A percentile compares a stretch with the other conserved stretches of the same genome.
phyloP scores from a whole-genome alignment of 2,797 vertebrate genomes.

The Propithecus perrieri region DNA sequence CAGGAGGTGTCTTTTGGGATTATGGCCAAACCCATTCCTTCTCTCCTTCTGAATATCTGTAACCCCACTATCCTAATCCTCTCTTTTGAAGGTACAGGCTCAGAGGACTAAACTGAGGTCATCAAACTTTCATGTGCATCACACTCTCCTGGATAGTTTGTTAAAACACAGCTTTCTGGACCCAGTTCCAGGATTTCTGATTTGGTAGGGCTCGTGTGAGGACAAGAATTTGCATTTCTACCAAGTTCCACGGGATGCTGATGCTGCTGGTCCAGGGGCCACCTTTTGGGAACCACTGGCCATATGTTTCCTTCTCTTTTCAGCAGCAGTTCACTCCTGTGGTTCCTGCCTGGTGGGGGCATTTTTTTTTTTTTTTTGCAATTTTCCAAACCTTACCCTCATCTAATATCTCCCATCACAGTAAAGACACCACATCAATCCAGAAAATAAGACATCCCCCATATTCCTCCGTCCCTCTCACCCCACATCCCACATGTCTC shows the following conservation, averaged over 20 bases:
- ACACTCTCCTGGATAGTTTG: neutral
- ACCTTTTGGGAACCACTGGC: neutral
- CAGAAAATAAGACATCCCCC: neutral
- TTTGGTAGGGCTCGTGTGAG: neutral
- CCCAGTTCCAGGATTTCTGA: neutral
- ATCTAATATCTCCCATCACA: neutral
- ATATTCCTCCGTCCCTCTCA: neutral
- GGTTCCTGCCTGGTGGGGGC: neutral
- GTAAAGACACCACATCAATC: neutral
- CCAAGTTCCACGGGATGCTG: neutral
- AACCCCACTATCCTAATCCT: neutral
- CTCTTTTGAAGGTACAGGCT: neutral
- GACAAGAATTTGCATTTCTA: neutral
- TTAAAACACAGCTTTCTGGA: neutral
- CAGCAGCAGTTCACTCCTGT: neutral
- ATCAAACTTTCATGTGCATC: neutral
- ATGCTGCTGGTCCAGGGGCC: neutral
- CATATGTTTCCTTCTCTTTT: neutral
- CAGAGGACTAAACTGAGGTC: neutral
- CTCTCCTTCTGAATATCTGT: neutral
- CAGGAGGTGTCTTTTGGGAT: neutral
- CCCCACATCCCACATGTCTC: neutral
- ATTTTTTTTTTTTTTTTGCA: slow-evolving; percentile 15
- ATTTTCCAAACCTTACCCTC: neutral
- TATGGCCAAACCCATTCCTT: neutral